These are phyloP conservation scores for Cheumatopsyche charites DNA, from an alignment of 1,140 invertebrate genomes.

Conservation along the genomic window DNA sequence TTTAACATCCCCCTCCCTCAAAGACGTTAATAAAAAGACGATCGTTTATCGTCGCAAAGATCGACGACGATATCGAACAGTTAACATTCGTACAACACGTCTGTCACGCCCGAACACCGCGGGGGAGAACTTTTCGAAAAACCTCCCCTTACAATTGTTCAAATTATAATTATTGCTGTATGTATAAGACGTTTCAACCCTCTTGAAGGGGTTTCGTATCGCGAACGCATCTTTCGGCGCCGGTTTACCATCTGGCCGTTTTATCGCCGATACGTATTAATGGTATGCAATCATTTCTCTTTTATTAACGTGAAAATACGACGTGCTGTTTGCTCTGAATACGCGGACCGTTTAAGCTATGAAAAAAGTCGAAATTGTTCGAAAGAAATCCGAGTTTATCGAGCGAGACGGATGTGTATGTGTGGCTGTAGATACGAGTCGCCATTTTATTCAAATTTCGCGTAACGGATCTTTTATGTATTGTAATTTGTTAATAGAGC, in stretches of 20 bases:
- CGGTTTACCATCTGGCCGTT: slow-evolving; percentile 3
- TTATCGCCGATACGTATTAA: not conserved
- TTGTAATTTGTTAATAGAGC: too few species aligned
- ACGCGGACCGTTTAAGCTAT: too few species aligned
- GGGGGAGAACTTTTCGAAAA: not conserved
- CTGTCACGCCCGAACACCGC: not conserved
- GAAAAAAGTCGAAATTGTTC: slow-evolving; percentile 9
- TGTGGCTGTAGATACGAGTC: not conserved
- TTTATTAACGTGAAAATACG: not conserved
- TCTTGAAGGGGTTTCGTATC: not conserved
- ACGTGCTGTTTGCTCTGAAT: not conserved
- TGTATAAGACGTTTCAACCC: not conserved
- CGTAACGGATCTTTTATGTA: slow-evolving; percentile 1
- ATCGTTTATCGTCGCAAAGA: slow-evolving; percentile 24
- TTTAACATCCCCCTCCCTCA: slow-evolving; percentile 35
- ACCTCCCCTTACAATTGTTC: not conserved
- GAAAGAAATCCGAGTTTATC: too few species aligned
- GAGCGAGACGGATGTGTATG: too few species aligned
- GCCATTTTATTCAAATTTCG: slow-evolving; percentile 12
- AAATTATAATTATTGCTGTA: not conserved
- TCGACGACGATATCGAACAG: slow-evolving; percentile 32
- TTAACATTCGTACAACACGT: not conserved
- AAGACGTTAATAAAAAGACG: not conserved
- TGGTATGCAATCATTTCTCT: slow-evolving; percentile 4
- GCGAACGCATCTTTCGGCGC: not conserved